Evolutionary conservation across 2,888 invertebrate genomes (phyloP), one percentile per base, ranked within the genome.

Genomic region (Limenitis camilla): DNA sequence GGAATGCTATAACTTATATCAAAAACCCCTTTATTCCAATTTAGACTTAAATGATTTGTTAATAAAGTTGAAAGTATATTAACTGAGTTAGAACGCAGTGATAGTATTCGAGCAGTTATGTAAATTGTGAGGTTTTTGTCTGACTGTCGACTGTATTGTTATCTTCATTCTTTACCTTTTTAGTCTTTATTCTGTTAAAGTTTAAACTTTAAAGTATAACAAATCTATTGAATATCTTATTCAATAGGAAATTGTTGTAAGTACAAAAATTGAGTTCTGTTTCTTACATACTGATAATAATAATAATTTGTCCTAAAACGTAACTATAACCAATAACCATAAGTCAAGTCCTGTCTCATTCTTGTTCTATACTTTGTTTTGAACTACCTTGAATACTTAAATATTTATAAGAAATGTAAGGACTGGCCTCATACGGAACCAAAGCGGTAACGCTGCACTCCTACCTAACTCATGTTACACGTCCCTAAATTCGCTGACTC

Each of bases 51-150:
- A n/a, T 0, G 3, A 0, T 0, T n/a, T 5, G 1, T 0, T 0
- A 0, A 36, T 43, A 46, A 29, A 40, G 51, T 6, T 33, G 32
- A 40, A 11, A 43, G 49, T 52, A 7, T 27, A 32, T 9, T 30
- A 38, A 6, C 29, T 35, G 6, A n/a, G 7, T 36, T 6, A 9
- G 6, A 9, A 35, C 48, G 29, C 10, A 49, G 49, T 48, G 46
- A 50, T 44, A 55, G 40, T 43, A 45, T 55, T 41, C 45, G 44
- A 52, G 60, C 61, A 58, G 66, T 71, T 71, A 72, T 73, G 66
- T 67, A 72, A 73, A 70, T 68, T 56, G 58, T 56, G 54, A 58
- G 53, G 50, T 53, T 57, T 58, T 56, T 53, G 53, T 59, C 53
- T 56, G 56, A 42, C 43, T 10, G 39, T 52, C 38, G 42, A 36